These are phyloP conservation scores for Promerops cafer DNA, from an alignment of 2,113 vertebrate species.

Conservation along the genomic window DNA sequence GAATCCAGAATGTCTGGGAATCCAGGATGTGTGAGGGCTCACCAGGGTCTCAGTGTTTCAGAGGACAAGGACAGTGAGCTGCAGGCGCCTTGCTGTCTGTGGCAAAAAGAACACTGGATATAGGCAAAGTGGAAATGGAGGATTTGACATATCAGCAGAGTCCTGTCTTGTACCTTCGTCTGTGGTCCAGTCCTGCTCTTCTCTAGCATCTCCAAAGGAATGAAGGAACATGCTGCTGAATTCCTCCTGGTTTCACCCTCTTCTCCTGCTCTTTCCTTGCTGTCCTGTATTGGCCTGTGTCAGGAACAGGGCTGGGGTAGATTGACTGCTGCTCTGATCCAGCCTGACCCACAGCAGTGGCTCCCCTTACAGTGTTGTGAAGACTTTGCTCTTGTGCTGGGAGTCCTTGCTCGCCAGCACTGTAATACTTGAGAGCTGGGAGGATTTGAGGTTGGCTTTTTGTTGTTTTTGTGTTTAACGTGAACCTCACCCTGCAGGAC, in stretches of 20 bases:
- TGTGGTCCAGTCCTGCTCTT: background rate
- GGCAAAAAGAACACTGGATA: background rate
- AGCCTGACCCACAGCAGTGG: background rate
- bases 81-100: background rate
- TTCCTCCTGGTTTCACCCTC: background rate
- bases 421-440: background rate
- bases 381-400: background rate
- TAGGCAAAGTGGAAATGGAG: background rate
- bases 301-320: background rate
- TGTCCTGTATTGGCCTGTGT: background rate
- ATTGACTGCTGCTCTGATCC: background rate
- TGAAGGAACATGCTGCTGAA: background rate
- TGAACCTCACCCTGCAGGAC: background rate
- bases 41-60: background rate
- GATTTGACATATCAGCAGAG: background rate
- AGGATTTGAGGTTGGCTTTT: background rate
- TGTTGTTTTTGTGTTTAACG: background rate
- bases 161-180: rapidly evolving
- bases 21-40: background rate
- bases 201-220: background rate
- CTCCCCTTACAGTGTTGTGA: background rate
- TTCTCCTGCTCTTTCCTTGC: background rate
- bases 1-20: background rate
- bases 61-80: background rate
- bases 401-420: rapidly evolving